A percentile compares a stretch with the other conserved stretches of the same genome.
Conservation (phyloP, 2,113 vertebrate genomes). For the Micromys minutus region DNA sequence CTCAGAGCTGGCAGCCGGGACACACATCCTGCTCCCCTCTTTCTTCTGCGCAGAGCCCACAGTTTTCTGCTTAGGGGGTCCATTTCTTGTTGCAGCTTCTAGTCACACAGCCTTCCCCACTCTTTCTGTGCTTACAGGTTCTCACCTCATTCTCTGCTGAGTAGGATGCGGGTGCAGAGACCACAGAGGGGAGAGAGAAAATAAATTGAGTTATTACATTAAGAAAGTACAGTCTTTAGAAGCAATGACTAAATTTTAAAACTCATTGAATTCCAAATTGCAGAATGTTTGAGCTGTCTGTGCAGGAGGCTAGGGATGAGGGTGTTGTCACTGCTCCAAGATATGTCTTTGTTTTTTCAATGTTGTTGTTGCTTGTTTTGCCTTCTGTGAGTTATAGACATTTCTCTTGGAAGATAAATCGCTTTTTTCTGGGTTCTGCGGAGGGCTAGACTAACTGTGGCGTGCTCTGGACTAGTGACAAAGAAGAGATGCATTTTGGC, state of each 20-base stretch:
- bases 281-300: background rate
- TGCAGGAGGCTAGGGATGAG: background rate
- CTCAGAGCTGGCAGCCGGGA: background rate
- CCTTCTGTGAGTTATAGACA: background rate
- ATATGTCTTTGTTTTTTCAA: background rate
- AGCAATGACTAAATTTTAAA: background rate
- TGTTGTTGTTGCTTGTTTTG: background rate
- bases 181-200: background rate
- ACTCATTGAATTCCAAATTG: background rate
- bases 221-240: background rate
- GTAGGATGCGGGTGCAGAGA: background rate
- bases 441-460: background rate
- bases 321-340: background rate
- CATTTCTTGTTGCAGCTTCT: background rate
- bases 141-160: background rate
- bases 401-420: background rate
- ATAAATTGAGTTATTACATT: constrained; percentile 45
- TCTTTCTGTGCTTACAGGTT: background rate
- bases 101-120: background rate
- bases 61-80: background rate
- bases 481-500: background rate
- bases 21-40: background rate
- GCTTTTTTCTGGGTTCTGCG: background rate
- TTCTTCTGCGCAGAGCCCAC: accelerated
- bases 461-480: background rate